These are phyloP conservation scores for Caenorhabditis latens DNA, from an alignment of 1,140 invertebrate species.

Conservation along the genomic window DNA sequence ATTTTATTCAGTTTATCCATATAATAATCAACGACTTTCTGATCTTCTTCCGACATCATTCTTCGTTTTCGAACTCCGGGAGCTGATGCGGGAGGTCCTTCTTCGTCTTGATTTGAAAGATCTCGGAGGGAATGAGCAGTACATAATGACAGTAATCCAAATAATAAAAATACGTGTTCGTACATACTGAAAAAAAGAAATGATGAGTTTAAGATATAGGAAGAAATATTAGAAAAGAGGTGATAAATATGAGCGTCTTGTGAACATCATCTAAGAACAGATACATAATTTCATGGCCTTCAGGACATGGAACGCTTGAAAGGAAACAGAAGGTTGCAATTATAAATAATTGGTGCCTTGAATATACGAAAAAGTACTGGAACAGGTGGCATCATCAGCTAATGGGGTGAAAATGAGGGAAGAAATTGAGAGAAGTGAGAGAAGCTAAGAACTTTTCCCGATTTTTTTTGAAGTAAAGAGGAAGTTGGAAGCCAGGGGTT, in stretches of 20 bases:
- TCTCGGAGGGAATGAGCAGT: conserved; percentile 31
- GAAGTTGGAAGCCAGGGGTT: no score
- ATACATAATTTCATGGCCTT: no score
- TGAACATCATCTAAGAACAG: no score
- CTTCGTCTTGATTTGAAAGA: conserved; percentile 23
- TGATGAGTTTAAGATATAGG: background rate
- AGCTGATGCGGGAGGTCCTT: background rate
- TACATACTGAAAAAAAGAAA: conserved; percentile 26
- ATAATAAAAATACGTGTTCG: background rate
- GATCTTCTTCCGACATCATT: conserved; percentile 59
- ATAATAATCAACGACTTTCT: conserved; percentile 63
- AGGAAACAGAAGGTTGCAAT: background rate
- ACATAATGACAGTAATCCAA: conserved; percentile 17
- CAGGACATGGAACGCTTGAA: no score
- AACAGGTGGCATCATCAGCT: background rate
- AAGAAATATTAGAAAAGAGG: background rate
- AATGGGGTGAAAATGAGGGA: background rate
- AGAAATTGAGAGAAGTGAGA: no score
- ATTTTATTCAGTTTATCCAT: conserved; percentile 66
- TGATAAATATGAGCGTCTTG: background rate
- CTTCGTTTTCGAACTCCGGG: conserved; percentile 38
- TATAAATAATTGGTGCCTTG: conserved; percentile 1
- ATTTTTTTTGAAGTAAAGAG: no score
- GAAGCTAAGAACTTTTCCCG: no score
- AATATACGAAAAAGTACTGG: background rate